A percentile compares a stretch with the other conserved stretches of the same genome.
These are phyloP conservation scores for Drosophila athabasca DNA, from an alignment of 1,140 invertebrate genomes.

Conservation along the genomic window DNA sequence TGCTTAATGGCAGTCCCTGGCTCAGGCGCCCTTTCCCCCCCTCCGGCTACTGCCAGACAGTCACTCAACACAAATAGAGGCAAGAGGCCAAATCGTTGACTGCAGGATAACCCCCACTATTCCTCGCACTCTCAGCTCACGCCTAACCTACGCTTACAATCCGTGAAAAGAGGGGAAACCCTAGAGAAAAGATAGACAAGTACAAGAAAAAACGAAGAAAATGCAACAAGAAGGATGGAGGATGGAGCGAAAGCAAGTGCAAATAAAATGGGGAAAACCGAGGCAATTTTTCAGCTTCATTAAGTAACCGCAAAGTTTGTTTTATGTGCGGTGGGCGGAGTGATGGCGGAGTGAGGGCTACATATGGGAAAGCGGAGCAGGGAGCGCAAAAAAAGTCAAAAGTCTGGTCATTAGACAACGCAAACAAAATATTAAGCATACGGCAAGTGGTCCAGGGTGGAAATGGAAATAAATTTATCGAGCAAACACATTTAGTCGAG, in stretches of 20 bases:
- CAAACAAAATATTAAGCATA: slow-evolving; percentile 24
- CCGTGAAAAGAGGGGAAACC: slow-evolving; percentile 21
- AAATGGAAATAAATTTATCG: not conserved
- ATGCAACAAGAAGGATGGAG: slow-evolving; percentile 46
- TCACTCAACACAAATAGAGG: slow-evolving; percentile 56
- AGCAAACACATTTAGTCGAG: too few relatives aligned
- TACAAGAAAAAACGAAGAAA: slow-evolving; percentile 26
- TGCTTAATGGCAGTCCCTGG: slow-evolving; percentile 37
- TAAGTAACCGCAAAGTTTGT: slow-evolving; percentile 73
- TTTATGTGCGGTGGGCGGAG: slow-evolving; percentile 60
- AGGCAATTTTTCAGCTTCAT: slow-evolving; percentile 74
- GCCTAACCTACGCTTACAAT: slow-evolving; percentile 48
- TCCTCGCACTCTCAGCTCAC: too few relatives aligned
- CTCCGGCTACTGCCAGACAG: slow-evolving; percentile 46
- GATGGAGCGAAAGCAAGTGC: slow-evolving; percentile 30
- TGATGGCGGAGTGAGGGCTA: slow-evolving; percentile 3
- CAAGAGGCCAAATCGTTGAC: slow-evolving; percentile 10
- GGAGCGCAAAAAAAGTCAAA: slow-evolving; percentile 10
- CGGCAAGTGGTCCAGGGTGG: not conserved
- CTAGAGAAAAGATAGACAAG: slow-evolving; percentile 41
- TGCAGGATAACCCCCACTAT: too few relatives aligned
- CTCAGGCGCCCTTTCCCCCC: not conserved
- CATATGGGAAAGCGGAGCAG: slow-evolving; percentile 5
- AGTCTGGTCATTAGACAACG: slow-evolving; percentile 1
- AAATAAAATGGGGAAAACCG: slow-evolving; percentile 67